A percentile compares a stretch with the other conserved stretches of the same genome.
phyloP scores from a whole-genome alignment of 2,888 invertebrate genomes.

The Choristoneura rosaceana region DNA sequence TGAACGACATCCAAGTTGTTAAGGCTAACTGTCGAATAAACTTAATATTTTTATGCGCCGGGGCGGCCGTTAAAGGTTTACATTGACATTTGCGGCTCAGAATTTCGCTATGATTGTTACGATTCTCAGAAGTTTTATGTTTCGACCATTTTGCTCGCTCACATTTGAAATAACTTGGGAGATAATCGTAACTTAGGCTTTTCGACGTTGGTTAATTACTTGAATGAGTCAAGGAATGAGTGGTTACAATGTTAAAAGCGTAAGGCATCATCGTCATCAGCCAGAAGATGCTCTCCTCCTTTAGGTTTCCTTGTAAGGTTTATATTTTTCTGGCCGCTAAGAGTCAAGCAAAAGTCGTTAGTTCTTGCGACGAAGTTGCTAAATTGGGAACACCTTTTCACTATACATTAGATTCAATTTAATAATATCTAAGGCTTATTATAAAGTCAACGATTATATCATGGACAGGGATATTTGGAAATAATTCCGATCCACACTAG shows the following conservation, averaged over 20 bases:
- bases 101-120: constrained; percentile 64
- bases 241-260: not conserved
- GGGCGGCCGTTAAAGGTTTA: constrained; percentile 61
- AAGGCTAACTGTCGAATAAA: constrained; percentile 72
- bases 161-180: constrained; percentile 15
- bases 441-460: no score
- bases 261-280: no score
- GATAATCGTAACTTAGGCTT: constrained; percentile 33
- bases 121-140: constrained; percentile 57
- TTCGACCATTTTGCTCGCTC: constrained; percentile 29
- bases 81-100: constrained; percentile 63
- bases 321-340: no score
- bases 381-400: no score
- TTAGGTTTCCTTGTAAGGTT: no score
- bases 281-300: no score
- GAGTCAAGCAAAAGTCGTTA: no score
- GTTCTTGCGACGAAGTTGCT: no score
- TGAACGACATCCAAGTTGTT: constrained; percentile 57
- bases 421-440: no score
- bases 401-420: not conserved
- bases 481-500: no score
- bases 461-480: no score
- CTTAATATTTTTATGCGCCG: constrained; percentile 76
- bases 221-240: not conserved
- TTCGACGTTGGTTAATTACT: constrained; percentile 10